These are phyloP conservation scores for Pygmarrhopalites habei DNA, from an alignment of 1,140 invertebrate genomes.

Conservation along the genomic window DNA sequence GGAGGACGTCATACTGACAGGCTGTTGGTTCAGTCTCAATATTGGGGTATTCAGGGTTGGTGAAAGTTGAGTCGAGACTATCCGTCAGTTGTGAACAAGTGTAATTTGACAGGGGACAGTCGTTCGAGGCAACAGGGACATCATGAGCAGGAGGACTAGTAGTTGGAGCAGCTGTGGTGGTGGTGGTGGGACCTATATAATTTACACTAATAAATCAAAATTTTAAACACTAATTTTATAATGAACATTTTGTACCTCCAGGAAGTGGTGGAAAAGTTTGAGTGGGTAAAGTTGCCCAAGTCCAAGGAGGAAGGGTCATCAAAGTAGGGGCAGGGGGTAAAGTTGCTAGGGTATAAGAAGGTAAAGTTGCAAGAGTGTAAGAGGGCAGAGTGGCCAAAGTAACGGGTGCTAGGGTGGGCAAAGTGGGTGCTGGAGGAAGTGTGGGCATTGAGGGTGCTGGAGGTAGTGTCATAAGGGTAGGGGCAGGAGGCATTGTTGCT, in stretches of 20 bases:
- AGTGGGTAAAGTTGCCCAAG: no score
- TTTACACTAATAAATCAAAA: neutral
- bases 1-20: constrained; percentile 18
- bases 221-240: neutral
- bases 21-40: constrained; percentile 17
- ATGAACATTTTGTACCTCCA: neutral
- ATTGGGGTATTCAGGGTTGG: constrained; percentile 26
- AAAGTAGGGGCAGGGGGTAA: no score
- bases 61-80: constrained; percentile 7
- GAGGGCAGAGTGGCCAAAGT: no score
- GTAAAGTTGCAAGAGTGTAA: no score
- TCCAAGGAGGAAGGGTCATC: no score
- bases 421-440: neutral
- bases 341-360: no score
- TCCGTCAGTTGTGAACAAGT: neutral
- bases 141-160: neutral
- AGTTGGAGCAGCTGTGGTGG: neutral
- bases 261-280: no score
- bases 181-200: no score
- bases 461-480: neutral
- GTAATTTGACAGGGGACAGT: neutral
- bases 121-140: neutral
- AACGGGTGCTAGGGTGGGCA: no score
- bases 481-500: neutral
- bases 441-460: neutral